Base-by-base conservation (phyloP, 2,113 vertebrate species). In the Urocolius indicus region DNA sequence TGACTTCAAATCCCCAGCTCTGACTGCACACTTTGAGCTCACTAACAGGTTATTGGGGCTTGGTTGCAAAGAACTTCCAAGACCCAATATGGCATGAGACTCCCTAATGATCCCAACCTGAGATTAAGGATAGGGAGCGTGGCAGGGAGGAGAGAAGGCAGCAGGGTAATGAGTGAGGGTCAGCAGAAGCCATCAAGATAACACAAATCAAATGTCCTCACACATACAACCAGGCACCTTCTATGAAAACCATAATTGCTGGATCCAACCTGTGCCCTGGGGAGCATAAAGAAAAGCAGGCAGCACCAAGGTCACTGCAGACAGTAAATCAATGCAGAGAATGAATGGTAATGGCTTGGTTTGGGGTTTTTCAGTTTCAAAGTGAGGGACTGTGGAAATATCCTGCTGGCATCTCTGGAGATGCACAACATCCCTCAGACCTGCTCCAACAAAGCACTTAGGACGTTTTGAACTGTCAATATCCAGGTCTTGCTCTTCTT, bases 291-390 rank as follows among this genome's bases (percentile, higher is more conserved):
- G 78, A 71, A 80, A 45, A 89, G 75, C 75, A 87, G 69, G 46
- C 72, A 84, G 69, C 48, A 62, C 27, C 86, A 96, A 97, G 94
- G 96, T 96, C 95, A 95, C 34, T 51, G 85, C 75, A 90, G 87
- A 54, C 73, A 90, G 79, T 91, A 97, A 89, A 96, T 94, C 95
- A 92, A 88, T 94, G 84, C 45, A 69, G 78, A 66, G 38, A 54
- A 95, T 73, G 66, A 59, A 83, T 48, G 58, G 20, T 51, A 92
- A 95, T 91, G 52, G 71, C 41, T 89, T 69, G 2, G 69, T 29
- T 82, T 48, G n/a, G n/a, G n/a, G n/a, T 52, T 46, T n/a, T 38
- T 5, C 57, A 3, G n/a, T 38, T 85, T 74, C 62, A 90, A 51
- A 83, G 81, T 84, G 72, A 54, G 5, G 54, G 51, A 32, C 51